Evolutionary conservation across 1,140 invertebrate species (phyloP).

Genomic region (Stegodyphus mimosarum): DNA sequence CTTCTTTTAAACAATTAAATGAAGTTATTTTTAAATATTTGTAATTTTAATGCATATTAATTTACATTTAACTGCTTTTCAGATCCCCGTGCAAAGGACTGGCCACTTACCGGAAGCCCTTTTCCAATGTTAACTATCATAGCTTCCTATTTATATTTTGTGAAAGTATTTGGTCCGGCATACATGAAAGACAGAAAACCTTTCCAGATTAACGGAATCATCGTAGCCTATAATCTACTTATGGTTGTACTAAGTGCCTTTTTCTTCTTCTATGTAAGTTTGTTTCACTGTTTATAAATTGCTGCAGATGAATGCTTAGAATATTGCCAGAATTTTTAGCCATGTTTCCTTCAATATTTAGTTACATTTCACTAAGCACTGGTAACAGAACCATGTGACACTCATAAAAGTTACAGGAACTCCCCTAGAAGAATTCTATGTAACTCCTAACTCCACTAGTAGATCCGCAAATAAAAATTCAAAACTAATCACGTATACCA

Average conservation of each 20-base stretch:
- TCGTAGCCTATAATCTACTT: conserved; percentile 69
- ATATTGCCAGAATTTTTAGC: too few species aligned
- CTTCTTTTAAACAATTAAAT: background rate
- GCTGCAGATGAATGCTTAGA: background rate
- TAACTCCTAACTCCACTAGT: too few species aligned
- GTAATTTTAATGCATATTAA: too few species aligned
- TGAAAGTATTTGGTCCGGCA: conserved; percentile 74
- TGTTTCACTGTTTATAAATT: background rate
- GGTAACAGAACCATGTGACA: too few species aligned
- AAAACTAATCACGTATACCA: too few species aligned
- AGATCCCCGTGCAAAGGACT: conserved; percentile 91
- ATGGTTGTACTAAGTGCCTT: conserved; percentile 70
- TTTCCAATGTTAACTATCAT: conserved; percentile 78
- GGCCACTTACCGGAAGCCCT: conserved; percentile 91
- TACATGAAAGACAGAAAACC: conserved; percentile 70
- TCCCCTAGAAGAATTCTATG: too few species aligned
- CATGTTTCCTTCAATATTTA: too few species aligned
- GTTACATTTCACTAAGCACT: too few species aligned
- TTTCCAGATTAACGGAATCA: conserved; percentile 67
- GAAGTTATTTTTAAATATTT: background rate
- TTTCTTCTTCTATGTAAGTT: conserved; percentile 67
- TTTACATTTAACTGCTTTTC: conserved; percentile 66
- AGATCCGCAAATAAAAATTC: too few species aligned
- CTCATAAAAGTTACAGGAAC: too few species aligned
- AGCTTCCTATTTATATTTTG: conserved; percentile 80